Evolutionary conservation across 2,797 vertebrate genomes (phyloP).

Genomic region (Helicolenus hilgendorfi): DNA sequence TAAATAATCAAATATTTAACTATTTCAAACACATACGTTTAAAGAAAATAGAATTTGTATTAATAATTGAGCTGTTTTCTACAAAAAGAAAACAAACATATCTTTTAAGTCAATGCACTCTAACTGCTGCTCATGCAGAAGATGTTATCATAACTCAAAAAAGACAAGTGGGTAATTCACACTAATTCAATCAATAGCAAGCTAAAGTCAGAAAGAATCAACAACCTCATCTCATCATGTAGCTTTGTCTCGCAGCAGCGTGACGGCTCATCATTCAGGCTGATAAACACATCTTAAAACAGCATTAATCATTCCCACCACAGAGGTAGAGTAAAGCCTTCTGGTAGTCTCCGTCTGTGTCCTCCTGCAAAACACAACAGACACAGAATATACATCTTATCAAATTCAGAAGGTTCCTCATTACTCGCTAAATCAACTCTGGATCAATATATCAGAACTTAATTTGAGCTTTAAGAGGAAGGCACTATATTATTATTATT

Average conservation of each 20-base stretch:
- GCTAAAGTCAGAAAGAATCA: constrained; percentile 48
- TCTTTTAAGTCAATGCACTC: not conserved
- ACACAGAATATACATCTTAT: not conserved
- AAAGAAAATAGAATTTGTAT: no score
- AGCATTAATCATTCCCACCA: constrained; percentile 91
- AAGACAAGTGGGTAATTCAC: constrained; percentile 39
- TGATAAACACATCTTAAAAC: constrained; percentile 17
- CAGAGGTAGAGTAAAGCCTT: constrained; percentile 95
- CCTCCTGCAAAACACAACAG: constrained; percentile 88
- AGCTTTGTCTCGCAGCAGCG: constrained; percentile 33
- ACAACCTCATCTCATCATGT: constrained; percentile 20
- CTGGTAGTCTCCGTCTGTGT: constrained; percentile 96
- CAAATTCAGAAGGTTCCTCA: not conserved
- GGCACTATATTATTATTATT: not conserved
- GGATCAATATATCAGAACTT: not conserved
- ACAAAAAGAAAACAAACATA: not conserved
- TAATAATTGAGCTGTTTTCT: no score
- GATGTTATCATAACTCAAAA: constrained; percentile 17
- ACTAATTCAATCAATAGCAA: constrained; percentile 57
- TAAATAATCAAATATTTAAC: not conserved
- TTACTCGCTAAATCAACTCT: not conserved
- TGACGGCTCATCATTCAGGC: constrained; percentile 50
- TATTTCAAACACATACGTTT: not conserved
- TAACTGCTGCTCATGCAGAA: not conserved
- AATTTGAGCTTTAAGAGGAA: not conserved